These are phyloP conservation scores for Mus musculus DNA, from an alignment of 2,113 vertebrate genomes.

Conservation along the genomic window GRCm39 chr2:174071001-174071500, in stretches of 20 bases:
- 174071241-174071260: background rate
- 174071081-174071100: background rate
- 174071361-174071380: background rate
- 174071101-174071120: background rate
- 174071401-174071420: rapidly evolving
- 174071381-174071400: slow-evolving; percentile 80
- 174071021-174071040: background rate
- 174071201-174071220: background rate
- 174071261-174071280: slow-evolving; percentile 88
- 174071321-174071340: background rate
- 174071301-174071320: slow-evolving; percentile 89
- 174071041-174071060: background rate
- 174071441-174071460: background rate
- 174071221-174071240: background rate
- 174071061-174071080: background rate
- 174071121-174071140: background rate
- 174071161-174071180: background rate
- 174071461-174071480: background rate
- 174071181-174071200: background rate
- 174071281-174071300: slow-evolving; percentile 87
- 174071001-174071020: rapidly evolving
- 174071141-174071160: background rate
- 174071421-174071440: rapidly evolving
- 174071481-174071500: background rate
- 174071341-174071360: background rate